Base-by-base conservation (phyloP, 2,888 invertebrate genomes). In the Dynastes hyllus region DNA sequence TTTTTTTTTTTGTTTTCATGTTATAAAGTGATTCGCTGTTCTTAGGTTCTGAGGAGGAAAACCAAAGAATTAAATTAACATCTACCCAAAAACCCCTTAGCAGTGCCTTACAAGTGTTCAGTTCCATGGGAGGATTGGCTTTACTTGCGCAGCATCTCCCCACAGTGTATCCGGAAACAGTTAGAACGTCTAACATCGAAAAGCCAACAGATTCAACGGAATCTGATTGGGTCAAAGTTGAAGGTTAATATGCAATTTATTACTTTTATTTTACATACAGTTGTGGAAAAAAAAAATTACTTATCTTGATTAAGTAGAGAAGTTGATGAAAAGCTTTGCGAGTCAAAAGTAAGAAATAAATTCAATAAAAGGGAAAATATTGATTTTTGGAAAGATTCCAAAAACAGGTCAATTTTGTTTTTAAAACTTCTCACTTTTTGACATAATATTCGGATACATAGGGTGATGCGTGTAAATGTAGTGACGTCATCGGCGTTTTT, bases 131-230 rank as follows among this genome's bases (percentile, higher is more conserved):
- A 78, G 98, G 98, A 1, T 91, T 98, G 78, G 96, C 96, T 13
- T 91, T 97, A 79, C 90, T 98, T 80, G 97, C 98, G 0, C 95
- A 96, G 85, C 95, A 97, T 83, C 91, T 98, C 85, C 97, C 97
- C 0, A 92, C 97, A 0, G 94, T 97, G 22, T 96, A 95, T 90
- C 96, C 97, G 4, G 95, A 97, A 83, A 91, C 92, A n/a, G 88
- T 91, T 9, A 89, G 91, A 66, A 89, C 91, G 16, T 90, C 91
- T n/a, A 89, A 91, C n/a, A 91, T 93, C 83, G 91, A 93, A 84
- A 88, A 92, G 80, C 86, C 92, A 78, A 86, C 92, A 83, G 90
- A 91, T 67, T 88, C 89, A 80, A 89, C 91, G 82, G 88, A 89
- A 80, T 88, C 88, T 0, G 89, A 89, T 80, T 89, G 89, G 89